A percentile compares a stretch with the other conserved stretches of the same genome.
phyloP scores from a whole-genome alignment of 2,113 vertebrate species.

The Bufo gargarizans region DNA sequence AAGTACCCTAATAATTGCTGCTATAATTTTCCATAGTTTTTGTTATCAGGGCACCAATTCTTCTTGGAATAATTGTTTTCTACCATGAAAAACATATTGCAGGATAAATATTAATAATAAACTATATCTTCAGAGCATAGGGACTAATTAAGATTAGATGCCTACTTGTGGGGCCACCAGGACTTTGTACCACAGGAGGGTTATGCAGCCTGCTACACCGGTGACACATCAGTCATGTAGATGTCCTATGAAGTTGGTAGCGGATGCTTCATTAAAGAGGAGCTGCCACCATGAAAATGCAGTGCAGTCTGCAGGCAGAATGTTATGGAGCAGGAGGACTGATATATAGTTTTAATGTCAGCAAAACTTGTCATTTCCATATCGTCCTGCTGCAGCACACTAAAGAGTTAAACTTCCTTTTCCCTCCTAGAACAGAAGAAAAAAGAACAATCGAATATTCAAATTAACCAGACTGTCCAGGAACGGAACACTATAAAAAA shows the following conservation, averaged over 20 bases:
- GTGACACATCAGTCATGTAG: background rate
- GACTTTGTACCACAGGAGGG: background rate
- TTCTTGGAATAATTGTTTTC: background rate
- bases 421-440: too few species aligned
- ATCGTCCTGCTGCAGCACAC: too few species aligned
- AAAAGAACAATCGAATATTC: too few species aligned
- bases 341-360: too few species aligned
- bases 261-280: background rate
- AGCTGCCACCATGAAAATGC: too few species aligned
- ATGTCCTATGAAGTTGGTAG: background rate
- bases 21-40: background rate
- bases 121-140: background rate
- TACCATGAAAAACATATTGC: background rate
- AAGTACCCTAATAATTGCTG: too few species aligned
- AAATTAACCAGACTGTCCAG: too few species aligned
- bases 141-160: background rate
- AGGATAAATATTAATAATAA: background rate
- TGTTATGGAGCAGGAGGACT: too few species aligned
- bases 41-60: background rate
- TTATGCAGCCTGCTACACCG: background rate
- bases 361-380: too few species aligned
- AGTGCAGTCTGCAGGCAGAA: too few species aligned
- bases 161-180: background rate
- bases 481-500: too few species aligned
- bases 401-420: too few species aligned